phyloP scores from a whole-genome alignment of 2,113 vertebrate genomes.

The Pedionomus torquatus region DNA sequence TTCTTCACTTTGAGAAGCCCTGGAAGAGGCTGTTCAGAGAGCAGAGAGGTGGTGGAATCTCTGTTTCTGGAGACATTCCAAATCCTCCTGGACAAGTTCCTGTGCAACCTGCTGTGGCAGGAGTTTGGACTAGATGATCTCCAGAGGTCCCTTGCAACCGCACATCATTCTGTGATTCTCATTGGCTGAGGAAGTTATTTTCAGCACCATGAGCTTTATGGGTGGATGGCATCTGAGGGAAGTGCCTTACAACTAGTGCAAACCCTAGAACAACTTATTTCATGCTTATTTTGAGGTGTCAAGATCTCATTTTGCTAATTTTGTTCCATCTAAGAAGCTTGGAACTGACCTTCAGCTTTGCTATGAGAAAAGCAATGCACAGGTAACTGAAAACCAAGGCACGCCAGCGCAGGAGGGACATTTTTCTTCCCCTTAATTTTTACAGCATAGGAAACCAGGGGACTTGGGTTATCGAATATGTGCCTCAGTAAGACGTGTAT shows the following conservation, averaged over 20 bases:
- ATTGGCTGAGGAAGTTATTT: background rate
- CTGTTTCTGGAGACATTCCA: too few species aligned
- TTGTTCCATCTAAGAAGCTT: background rate
- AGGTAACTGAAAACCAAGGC: background rate
- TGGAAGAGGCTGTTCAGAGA: too few species aligned
- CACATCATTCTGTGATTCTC: background rate
- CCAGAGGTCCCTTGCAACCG: too few species aligned
- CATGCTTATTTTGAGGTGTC: background rate
- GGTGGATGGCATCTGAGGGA: background rate
- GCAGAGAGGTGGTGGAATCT: too few species aligned
- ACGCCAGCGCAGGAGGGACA: background rate
- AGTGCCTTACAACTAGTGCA: background rate
- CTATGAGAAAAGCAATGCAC: background rate
- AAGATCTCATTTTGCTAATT: background rate
- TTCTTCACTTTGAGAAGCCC: too few species aligned
- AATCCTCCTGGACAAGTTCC: too few species aligned
- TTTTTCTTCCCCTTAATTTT: background rate
- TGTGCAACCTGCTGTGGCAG: too few species aligned
- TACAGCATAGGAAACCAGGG: background rate
- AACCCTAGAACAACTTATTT: background rate
- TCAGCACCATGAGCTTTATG: background rate
- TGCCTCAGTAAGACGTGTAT: background rate
- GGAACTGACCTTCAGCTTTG: background rate
- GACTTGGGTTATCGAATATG: accelerated
- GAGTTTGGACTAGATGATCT: too few species aligned